Conservation (phyloP, 2,888 invertebrate species). For the Morpho achilles region DNA sequence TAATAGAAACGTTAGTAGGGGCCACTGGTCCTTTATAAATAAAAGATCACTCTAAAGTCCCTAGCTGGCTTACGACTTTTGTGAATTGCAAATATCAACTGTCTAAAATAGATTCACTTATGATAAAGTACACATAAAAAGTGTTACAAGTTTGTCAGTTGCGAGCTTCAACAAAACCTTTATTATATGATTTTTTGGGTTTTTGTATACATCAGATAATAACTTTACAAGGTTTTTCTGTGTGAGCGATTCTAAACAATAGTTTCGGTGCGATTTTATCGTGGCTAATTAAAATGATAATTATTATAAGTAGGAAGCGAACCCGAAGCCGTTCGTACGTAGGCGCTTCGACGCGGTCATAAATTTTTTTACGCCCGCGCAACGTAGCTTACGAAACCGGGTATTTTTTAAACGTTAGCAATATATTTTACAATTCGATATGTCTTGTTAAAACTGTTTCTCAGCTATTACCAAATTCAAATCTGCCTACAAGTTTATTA, state of each 20-base stretch:
- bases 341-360: slow-evolving; percentile 55
- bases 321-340: slow-evolving; percentile 55
- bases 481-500: too few relatives aligned
- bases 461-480: slow-evolving; percentile 4
- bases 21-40: slow-evolving; percentile 62
- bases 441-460: neutral
- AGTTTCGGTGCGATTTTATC: slow-evolving; percentile 34
- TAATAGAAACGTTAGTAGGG: slow-evolving; percentile 20
- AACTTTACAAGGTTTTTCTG: slow-evolving; percentile 28
- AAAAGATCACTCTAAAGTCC: slow-evolving; percentile 72
- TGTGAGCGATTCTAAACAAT: slow-evolving; percentile 55
- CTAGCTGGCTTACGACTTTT: slow-evolving; percentile 61
- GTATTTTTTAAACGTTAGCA: slow-evolving; percentile 24
- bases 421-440: slow-evolving; percentile 25
- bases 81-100: slow-evolving; percentile 73
- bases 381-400: slow-evolving; percentile 44
- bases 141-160: slow-evolving; percentile 5
- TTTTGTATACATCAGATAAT: neutral
- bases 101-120: slow-evolving; percentile 40
- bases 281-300: slow-evolving; percentile 59
- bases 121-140: slow-evolving; percentile 33
- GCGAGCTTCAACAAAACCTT: slow-evolving; percentile 5
- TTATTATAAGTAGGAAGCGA: slow-evolving; percentile 69
- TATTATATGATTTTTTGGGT: neutral
- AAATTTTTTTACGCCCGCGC: slow-evolving; percentile 56